A percentile compares a stretch with the other conserved stretches of the same genome.
Evolutionary conservation across 1,140 invertebrate species (phyloP).

Genomic region (Uloborus diversus): DNA sequence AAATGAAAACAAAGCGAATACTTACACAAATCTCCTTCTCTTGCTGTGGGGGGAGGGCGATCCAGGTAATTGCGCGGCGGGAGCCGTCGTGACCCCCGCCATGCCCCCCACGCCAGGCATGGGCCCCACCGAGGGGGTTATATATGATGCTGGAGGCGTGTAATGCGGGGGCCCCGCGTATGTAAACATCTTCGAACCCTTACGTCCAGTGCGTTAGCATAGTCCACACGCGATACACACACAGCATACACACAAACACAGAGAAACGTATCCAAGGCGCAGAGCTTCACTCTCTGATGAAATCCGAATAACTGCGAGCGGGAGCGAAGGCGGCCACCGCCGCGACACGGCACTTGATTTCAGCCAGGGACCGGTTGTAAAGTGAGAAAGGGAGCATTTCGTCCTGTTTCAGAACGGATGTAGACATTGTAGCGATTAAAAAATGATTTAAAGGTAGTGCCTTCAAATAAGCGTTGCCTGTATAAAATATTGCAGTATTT

Average conservation of each 20-base stretch:
- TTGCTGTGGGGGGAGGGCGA: constrained; percentile 42
- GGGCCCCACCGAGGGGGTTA: constrained; percentile 48
- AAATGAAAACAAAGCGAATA: no score
- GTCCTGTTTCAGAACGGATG: no score
- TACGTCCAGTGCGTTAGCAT: not conserved
- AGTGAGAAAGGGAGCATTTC: not conserved
- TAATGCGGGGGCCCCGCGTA: constrained; percentile 57
- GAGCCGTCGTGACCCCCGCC: constrained; percentile 9
- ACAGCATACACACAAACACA: not conserved
- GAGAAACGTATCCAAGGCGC: not conserved
- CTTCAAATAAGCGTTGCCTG: no score
- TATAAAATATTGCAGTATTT: no score
- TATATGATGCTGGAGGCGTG: constrained; percentile 53
- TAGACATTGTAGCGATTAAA: no score
- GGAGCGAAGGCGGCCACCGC: constrained; percentile 29
- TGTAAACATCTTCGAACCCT: constrained; percentile 36
- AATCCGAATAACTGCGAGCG: constrained; percentile 10
- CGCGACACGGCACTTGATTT: constrained; percentile 19
- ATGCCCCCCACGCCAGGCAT: constrained; percentile 47
- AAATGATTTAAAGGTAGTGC: no score
- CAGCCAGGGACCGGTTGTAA: not conserved
- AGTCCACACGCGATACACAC: not conserved
- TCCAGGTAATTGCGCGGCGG: constrained; percentile 31
- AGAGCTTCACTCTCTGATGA: not conserved
- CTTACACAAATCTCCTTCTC: constrained; percentile 56